phyloP scores from a whole-genome alignment of 2,797 vertebrate genomes.

The Sylvilagus floridanus region DNA sequence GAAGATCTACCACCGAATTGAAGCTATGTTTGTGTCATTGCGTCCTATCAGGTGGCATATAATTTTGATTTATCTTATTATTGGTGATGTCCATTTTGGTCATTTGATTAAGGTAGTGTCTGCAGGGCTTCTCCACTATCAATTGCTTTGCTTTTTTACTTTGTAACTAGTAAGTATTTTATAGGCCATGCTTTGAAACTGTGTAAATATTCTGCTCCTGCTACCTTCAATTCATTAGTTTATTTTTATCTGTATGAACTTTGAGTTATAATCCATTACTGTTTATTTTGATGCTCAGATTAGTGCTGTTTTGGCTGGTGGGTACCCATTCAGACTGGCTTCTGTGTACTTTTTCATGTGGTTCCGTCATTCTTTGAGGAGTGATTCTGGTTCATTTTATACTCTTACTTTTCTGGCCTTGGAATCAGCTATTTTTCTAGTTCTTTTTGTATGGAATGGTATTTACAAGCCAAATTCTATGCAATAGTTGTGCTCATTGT shows the following conservation, averaged over 20 bases:
- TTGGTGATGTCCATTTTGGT: neutral
- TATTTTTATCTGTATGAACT: conserved; percentile 46
- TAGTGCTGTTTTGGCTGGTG: neutral
- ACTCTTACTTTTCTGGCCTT: neutral
- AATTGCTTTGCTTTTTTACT: conserved; percentile 10
- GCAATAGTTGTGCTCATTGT: neutral
- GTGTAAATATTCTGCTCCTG: conserved; percentile 32
- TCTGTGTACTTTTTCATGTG: neutral
- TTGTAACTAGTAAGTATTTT: conserved; percentile 47
- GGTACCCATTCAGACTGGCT: neutral
- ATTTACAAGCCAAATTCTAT: neutral
- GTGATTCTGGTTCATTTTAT: conserved; percentile 16
- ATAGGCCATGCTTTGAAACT: conserved; percentile 31
- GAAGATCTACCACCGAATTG: conserved; percentile 24
- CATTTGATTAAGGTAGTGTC: conserved; percentile 44
- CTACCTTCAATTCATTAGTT: conserved; percentile 4
- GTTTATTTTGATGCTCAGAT: conserved; percentile 27
- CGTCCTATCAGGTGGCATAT: neutral
- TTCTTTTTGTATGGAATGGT: neutral
- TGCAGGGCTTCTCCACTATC: neutral
- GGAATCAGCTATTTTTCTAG: neutral
- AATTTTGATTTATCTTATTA: conserved; percentile 55
- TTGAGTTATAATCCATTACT: neutral
- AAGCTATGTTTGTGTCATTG: conserved; percentile 48
- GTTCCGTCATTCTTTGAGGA: neutral